These are phyloP conservation scores for Tonatia bakeri DNA, from an alignment of 2,113 vertebrate genomes.

Conservation along the genomic window DNA sequence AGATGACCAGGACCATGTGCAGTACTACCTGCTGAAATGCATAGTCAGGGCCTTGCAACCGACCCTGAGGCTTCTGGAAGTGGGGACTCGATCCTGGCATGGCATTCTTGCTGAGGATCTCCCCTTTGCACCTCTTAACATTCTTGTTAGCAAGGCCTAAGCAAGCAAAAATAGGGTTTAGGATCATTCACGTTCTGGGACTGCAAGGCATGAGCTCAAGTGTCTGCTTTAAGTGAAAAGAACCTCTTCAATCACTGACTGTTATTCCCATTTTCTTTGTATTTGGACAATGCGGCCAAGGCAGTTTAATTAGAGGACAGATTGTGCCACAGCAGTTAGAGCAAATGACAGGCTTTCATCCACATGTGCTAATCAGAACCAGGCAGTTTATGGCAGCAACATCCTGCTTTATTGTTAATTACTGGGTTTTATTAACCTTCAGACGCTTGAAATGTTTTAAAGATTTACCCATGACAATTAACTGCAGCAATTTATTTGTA, in stretches of 20 bases:
- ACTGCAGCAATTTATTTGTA: constrained; percentile 46
- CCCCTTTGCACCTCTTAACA: neutral
- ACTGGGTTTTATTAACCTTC: constrained; percentile 62
- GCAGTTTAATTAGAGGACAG: constrained; percentile 49
- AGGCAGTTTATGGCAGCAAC: neutral
- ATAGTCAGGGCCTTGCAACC: neutral
- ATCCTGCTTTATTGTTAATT: constrained; percentile 49
- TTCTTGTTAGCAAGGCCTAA: neutral
- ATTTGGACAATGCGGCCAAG: neutral
- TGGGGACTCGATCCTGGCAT: neutral
- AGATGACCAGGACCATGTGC: neutral
- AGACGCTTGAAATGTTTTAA: constrained; percentile 42
- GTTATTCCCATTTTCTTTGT: neutral
- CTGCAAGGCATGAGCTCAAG: neutral
- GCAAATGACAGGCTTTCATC: constrained; percentile 38
- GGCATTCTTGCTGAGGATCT: neutral
- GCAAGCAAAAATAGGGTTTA: neutral
- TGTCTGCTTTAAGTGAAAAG: neutral
- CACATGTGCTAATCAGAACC: constrained; percentile 14
- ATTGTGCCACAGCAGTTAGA: neutral
- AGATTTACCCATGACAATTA: constrained; percentile 61
- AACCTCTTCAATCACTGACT: neutral
- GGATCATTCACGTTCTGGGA: neutral
- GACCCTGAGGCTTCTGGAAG: neutral
- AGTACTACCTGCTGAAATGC: neutral